Conservation (phyloP, 2,888 invertebrate genomes). For the Drosophila recens region DNA sequence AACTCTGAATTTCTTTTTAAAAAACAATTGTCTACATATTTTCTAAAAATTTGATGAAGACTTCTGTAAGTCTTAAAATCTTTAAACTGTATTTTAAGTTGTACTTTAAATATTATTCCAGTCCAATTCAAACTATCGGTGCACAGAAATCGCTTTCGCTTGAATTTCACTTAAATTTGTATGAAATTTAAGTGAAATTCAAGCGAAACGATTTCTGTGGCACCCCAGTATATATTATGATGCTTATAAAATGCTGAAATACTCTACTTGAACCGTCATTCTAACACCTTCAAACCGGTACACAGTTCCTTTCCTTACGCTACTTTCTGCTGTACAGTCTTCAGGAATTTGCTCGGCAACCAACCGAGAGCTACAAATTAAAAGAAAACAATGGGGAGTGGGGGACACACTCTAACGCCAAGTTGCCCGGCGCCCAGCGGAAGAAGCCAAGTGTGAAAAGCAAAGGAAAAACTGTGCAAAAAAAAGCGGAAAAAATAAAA, state of each 20-base stretch:
- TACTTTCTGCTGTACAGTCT: slow-evolving; percentile 4
- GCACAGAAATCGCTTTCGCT: too few relatives aligned
- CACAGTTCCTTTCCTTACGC: slow-evolving; percentile 1
- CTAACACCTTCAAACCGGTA: slow-evolving; percentile 12
- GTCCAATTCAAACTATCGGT: neutral
- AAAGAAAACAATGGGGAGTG: slow-evolving; percentile 72
- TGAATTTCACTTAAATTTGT: too few relatives aligned
- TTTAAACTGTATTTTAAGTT: too few relatives aligned
- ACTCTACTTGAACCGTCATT: slow-evolving; percentile 13
- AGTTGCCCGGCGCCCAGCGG: slow-evolving; percentile 57
- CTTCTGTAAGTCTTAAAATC: too few relatives aligned
- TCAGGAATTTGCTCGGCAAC: slow-evolving; percentile 35
- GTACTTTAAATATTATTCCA: too few relatives aligned
- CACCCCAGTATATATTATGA: too few relatives aligned
- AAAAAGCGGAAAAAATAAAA: slow-evolving; percentile 38
- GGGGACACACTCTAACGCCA: slow-evolving; percentile 14
- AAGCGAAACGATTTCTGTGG: too few relatives aligned
- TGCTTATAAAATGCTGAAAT: neutral
- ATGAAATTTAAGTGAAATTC: too few relatives aligned
- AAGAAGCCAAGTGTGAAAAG: slow-evolving; percentile 78
- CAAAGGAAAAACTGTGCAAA: slow-evolving; percentile 62
- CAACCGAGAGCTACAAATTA: slow-evolving; percentile 64
- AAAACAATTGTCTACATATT: too few relatives aligned
- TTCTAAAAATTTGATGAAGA: too few relatives aligned
- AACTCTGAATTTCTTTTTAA: too few relatives aligned